Evolutionary conservation across 2,888 invertebrate genomes (phyloP), one percentile per base, ranked within the genome.

Genomic region (Phania funesta): DNA sequence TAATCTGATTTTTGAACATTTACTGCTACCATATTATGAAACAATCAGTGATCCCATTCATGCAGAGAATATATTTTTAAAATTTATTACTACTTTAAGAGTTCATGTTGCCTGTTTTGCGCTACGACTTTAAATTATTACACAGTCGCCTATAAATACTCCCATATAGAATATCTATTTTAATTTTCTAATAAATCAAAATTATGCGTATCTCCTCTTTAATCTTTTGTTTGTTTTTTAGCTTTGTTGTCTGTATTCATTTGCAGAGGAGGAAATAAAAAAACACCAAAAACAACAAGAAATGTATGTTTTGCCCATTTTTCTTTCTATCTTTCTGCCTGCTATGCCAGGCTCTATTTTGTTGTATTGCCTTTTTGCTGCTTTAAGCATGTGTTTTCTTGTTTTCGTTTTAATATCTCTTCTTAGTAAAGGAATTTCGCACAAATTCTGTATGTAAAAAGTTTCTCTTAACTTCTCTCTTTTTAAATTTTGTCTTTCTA

Each of bases 301-400:
- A 16, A 24, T 38, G 11, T 41, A 9, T 32, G 29, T 50, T 38
- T 48, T 62, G 29, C 9, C n/a, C 13, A 18, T 41, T 62, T 22
- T 32, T 0, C 3, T 6, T 46, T 60, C n/a, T 46, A 24, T 50
- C 3, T 20, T 62, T 54, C 16, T 62, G 54, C 44, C 32, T 60
- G 64, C 26, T 48, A 50, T 6, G 41, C 18, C 29, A 68, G 58
- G 35, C 29, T 41, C 32, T 35, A 26, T 22, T 58, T 48, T 44
- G 5, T 13, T 13, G n/a, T 13, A 38, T 11, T 44, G 41, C 18
- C 2, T 58, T 35, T 54, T 60, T 67, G 5, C 16, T 58, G 60
- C 50, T 60, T 52, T 16, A 32, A 75, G 65, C 80, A 70, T 70
- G 60, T 77, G 73, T 62, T 71, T 76, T 62, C 54, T 52, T 54